These are phyloP conservation scores for Lutjanus argentimaculatus DNA, from an alignment of 2,797 vertebrate species.

Conservation along the genomic window DNA sequence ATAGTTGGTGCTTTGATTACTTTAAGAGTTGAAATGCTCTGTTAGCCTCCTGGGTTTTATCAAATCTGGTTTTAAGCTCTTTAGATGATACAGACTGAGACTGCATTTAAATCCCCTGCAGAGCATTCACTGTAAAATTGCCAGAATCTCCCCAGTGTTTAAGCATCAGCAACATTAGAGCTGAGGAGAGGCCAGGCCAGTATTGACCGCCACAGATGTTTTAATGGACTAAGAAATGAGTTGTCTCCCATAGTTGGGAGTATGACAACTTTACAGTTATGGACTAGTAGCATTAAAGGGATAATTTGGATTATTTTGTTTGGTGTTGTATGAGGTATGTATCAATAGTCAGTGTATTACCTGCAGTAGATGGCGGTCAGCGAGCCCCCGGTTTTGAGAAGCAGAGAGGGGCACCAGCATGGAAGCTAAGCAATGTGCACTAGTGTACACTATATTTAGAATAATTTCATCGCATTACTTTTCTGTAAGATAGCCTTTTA, in stretches of 20 bases:
- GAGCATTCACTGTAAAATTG: slow-evolving; percentile 44
- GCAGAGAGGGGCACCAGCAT: too few relatives aligned
- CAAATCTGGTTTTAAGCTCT: slow-evolving; percentile 49
- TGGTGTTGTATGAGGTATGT: too few relatives aligned
- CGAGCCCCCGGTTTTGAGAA: too few relatives aligned
- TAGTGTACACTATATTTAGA: too few relatives aligned
- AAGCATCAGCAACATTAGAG: slow-evolving; percentile 20
- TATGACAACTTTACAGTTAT: background rate
- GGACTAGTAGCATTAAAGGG: background rate
- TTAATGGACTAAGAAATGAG: background rate
- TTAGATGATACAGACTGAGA: slow-evolving; percentile 29
- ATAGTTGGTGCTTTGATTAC: slow-evolving; percentile 29
- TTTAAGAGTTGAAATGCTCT: slow-evolving; percentile 13
- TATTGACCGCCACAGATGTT: background rate
- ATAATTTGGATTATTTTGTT: too few relatives aligned
- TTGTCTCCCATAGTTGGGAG: background rate
- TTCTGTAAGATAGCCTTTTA: too few relatives aligned
- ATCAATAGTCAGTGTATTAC: too few relatives aligned
- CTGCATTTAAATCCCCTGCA: slow-evolving; percentile 44
- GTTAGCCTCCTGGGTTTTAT: slow-evolving; percentile 26
- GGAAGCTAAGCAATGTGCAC: too few relatives aligned
- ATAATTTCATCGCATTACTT: too few relatives aligned
- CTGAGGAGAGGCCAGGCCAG: background rate
- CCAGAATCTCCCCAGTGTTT: background rate
- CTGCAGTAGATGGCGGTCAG: too few relatives aligned